phyloP scores from a whole-genome alignment of 92 coral and sea anemone species.

The Heteractis magnifica region DNA sequence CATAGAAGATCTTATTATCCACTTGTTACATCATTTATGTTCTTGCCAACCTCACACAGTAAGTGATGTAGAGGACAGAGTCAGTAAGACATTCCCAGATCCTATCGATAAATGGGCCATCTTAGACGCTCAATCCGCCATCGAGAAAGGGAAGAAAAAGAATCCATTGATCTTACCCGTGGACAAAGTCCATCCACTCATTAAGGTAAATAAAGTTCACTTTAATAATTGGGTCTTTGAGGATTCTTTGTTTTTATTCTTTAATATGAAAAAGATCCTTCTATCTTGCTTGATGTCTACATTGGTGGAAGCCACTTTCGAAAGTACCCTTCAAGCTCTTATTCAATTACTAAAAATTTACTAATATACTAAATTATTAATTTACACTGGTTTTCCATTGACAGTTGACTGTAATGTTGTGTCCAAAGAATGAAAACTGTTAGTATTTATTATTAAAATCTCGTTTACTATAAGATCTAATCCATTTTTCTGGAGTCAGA shows the following conservation, averaged over 20 bases:
- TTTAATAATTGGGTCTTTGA: background rate
- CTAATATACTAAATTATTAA: no score
- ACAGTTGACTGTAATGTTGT: background rate
- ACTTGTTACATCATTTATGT: slow-evolving; percentile 81
- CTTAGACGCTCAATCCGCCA: slow-evolving; percentile 86
- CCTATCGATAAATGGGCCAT: slow-evolving; percentile 98
- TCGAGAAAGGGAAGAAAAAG: slow-evolving; percentile 86
- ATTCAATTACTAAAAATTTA: background rate
- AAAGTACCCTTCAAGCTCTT: background rate
- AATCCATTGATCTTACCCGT: slow-evolving; percentile 82
- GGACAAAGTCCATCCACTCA: slow-evolving; percentile 90
- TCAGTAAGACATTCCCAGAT: slow-evolving; percentile 83
- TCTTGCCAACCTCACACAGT: slow-evolving; percentile 85
- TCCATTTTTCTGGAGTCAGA: background rate
- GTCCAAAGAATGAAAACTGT: background rate
- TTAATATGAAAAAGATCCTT: background rate
- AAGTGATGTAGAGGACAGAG: slow-evolving; percentile 89
- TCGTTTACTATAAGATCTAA: background rate
- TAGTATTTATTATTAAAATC: background rate
- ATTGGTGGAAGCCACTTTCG: slow-evolving; percentile 4
- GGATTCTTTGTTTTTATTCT: background rate
- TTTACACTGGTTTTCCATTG: background rate
- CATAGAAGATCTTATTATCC: slow-evolving; percentile 88
- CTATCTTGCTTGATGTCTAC: background rate
- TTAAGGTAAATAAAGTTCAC: slow-evolving; percentile 54